Conservation (phyloP, 2,888 invertebrate genomes). For the Drosophila differens region DNA sequence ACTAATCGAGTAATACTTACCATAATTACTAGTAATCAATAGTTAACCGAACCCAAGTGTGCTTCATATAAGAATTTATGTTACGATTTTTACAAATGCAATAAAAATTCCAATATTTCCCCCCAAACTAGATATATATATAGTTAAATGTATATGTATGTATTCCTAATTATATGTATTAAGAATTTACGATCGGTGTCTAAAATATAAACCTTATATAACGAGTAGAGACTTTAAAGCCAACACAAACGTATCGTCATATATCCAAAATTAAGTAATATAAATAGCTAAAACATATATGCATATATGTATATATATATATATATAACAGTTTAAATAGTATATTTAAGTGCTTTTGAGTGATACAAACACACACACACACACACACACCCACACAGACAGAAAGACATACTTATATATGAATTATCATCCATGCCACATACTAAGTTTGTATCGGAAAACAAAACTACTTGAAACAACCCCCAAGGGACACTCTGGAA, state of each 20-base stretch:
- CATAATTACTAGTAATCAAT: slow-evolving; percentile 43
- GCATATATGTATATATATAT: slow-evolving; percentile 16
- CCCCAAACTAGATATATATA: slow-evolving; percentile 42
- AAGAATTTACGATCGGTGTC: slow-evolving; percentile 52
- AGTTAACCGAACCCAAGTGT: slow-evolving; percentile 83
- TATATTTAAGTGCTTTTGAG: slow-evolving; percentile 57
- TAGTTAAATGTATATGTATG: slow-evolving; percentile 51
- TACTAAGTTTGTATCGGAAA: slow-evolving; percentile 22
- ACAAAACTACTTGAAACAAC: slow-evolving; percentile 46
- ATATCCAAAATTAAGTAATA: slow-evolving; percentile 42
- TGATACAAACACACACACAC: slow-evolving; percentile 52
- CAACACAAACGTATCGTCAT: slow-evolving; percentile 57
- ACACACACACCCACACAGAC: slow-evolving; percentile 18
- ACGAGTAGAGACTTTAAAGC: slow-evolving; percentile 70
- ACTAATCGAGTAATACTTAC: slow-evolving; percentile 40
- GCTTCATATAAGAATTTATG: slow-evolving; percentile 82
- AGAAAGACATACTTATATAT: neutral
- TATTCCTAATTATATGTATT: slow-evolving; percentile 49
- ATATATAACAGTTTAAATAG: slow-evolving; percentile 30
- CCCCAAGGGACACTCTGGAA: slow-evolving; percentile 65
- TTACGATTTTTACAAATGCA: slow-evolving; percentile 69
- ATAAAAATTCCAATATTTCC: slow-evolving; percentile 45
- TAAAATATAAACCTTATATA: slow-evolving; percentile 45
- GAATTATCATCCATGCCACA: slow-evolving; percentile 24
- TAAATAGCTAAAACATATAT: slow-evolving; percentile 20